phyloP scores from a whole-genome alignment of 2,888 invertebrate species.

The Morinoia aosen region DNA sequence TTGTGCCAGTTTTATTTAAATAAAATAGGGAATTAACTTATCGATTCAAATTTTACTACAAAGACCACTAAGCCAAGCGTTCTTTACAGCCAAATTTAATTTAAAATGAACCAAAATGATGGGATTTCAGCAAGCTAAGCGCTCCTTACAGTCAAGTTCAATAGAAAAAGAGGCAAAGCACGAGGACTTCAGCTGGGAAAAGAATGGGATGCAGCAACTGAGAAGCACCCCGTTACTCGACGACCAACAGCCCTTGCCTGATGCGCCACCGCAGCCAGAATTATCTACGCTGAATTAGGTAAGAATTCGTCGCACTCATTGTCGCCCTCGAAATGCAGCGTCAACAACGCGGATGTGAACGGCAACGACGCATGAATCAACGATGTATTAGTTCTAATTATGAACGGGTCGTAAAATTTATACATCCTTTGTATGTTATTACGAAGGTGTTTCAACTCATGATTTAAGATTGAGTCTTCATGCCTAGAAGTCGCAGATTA shows the following conservation, averaged over 20 bases:
- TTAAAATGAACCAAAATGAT: too few relatives aligned
- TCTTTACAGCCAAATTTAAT: too few relatives aligned
- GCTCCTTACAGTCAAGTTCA: too few relatives aligned
- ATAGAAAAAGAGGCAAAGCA: too few relatives aligned
- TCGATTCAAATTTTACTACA: too few relatives aligned
- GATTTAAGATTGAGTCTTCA: not conserved
- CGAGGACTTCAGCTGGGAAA: too few relatives aligned
- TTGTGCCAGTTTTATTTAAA: too few relatives aligned
- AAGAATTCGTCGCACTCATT: not conserved
- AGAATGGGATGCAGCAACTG: not conserved
- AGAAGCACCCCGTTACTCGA: not conserved
- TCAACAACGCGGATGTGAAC: constrained; percentile 21
- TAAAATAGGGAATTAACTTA: too few relatives aligned
- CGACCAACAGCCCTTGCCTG: not conserved
- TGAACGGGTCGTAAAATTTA: not conserved
- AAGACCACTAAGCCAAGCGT: too few relatives aligned
- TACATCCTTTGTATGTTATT: not conserved
- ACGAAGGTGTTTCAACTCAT: not conserved
- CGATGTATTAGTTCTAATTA: not conserved
- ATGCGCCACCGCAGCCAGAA: not conserved
- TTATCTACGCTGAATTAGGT: not conserved
- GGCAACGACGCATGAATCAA: not conserved
- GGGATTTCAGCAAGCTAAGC: too few relatives aligned
- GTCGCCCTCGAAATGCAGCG: not conserved
- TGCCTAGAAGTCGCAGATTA: not conserved